Evolutionary conservation across 2,888 invertebrate genomes (phyloP).

Genomic region (Sylvicola fuscatus): DNA sequence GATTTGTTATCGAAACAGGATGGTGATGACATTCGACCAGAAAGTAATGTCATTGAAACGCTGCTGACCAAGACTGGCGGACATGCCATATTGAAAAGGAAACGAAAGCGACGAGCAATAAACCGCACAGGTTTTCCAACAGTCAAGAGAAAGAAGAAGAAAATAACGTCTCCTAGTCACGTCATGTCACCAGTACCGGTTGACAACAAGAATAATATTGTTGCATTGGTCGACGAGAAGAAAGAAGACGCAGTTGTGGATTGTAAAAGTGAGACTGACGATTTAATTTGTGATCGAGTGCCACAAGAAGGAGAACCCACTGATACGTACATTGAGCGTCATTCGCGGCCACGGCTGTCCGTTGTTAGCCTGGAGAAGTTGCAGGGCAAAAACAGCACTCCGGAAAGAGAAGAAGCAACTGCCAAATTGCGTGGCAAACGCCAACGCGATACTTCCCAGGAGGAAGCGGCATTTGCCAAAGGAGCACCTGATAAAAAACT

Average conservation of each 20-base stretch:
- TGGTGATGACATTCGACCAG: conserved; percentile 4
- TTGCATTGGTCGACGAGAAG: conserved; percentile 1
- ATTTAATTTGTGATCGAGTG: conserved; percentile 35
- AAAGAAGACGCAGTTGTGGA: conserved; percentile 1
- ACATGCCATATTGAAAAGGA: conserved; percentile 21
- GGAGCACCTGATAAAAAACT: not conserved
- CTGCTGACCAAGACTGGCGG: conserved; percentile 20
- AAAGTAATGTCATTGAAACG: conserved; percentile 18
- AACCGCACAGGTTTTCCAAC: conserved; percentile 80
- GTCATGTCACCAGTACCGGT: conserved; percentile 6
- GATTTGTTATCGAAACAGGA: conserved; percentile 7
- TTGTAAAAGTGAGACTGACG: not conserved
- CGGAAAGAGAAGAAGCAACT: not conserved
- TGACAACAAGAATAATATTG: conserved; percentile 8
- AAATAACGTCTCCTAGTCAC: not conserved
- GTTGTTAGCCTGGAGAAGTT: conserved; percentile 38
- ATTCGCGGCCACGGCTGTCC: conserved; percentile 32
- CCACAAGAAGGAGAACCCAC: conserved; percentile 47
- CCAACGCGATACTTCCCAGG: not conserved
- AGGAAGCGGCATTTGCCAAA: not conserved
- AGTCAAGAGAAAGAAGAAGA: conserved; percentile 59
- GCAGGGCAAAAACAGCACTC: conserved; percentile 27
- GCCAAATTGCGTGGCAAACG: not conserved
- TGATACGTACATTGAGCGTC: conserved; percentile 41
- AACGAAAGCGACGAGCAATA: conserved; percentile 51